Evolutionary conservation across 1,140 invertebrate genomes (phyloP), one percentile per base, ranked within the genome.

Genomic region (Olivierus martensii): DNA sequence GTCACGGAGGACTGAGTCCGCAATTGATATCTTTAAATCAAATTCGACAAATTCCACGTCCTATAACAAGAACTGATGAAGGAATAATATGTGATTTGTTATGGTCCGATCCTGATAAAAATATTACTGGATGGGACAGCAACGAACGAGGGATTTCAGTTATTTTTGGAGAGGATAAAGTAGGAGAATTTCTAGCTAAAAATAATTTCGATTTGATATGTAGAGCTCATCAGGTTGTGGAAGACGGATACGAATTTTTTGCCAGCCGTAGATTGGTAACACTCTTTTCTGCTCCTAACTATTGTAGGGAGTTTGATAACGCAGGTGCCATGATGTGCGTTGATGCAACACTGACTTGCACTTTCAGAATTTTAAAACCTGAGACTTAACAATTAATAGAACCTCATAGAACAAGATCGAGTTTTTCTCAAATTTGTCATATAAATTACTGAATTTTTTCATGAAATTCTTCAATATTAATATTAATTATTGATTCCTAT

Each of bases 221-320:
- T 45, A 79, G 95, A 67, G 95, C 95, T 59, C 95, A 99, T 80
- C 95, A 99, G 71, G 79, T 99, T 62, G 95, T 99, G 51, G 99
- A 99, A 95, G 95, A 99, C 77, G 94, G 94, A 59, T 98, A 96
- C 71, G 98, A 97, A 72, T 98, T 93, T 93, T 96, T 90, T 80
- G 93, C 97, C 72, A 93, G 97, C 70, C 80, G 91, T 62, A 95
- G 97, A 71, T 94, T 98, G 61, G 93, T 98, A 61, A 99, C 94
- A 64, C 96, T 98, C 68, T 99, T 98, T 75, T 96, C 91, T 65
- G 94, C 94, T 59, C 94, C 94, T 55, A 99, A 99, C 75, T 98
- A 99, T 73, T 99, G 94, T 75, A 98, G 98, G 75, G 83, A 93
- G 65, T 98, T 94, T 76, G 94, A 93, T 66, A 99, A 99, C 75